Evolutionary conservation across 2,888 invertebrate genomes (phyloP).

Genomic region (Orthonychiurus folsomi): DNA sequence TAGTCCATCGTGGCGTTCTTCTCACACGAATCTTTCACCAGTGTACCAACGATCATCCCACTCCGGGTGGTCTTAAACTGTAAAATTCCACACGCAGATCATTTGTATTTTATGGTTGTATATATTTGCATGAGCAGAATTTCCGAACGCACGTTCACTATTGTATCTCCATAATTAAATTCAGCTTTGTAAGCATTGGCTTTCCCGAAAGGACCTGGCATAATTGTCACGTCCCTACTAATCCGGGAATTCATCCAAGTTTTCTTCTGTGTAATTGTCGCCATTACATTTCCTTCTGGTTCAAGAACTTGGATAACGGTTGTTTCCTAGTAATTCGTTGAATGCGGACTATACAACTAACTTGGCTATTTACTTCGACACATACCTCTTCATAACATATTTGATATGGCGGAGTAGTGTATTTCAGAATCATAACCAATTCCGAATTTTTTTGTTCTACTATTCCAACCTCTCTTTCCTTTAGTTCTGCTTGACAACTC

Average conservation of each 20-base stretch:
- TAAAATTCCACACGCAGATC: background rate
- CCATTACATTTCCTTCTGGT: background rate
- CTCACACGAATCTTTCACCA: slow-evolving; percentile 2
- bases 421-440: background rate
- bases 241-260: slow-evolving; percentile 8
- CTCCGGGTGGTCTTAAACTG: slow-evolving; percentile 10
- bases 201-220: slow-evolving; percentile 7
- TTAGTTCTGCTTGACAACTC: background rate
- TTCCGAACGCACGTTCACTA: background rate
- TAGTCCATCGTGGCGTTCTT: background rate
- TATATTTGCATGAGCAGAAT: background rate
- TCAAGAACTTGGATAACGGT: slow-evolving; percentile 8
- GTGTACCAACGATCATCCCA: slow-evolving; percentile 1
- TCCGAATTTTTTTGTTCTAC: background rate
- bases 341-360: too few species aligned
- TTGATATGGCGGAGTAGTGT: slow-evolving; percentile 6
- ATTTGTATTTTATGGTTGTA: background rate
- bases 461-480: slow-evolving; percentile 4
- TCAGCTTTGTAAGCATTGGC: slow-evolving; percentile 6
- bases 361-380: background rate
- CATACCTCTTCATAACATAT: slow-evolving; percentile 11
- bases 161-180: slow-evolving; percentile 6
- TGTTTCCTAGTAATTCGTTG: slow-evolving; percentile 2
- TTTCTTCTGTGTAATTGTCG: slow-evolving; percentile 11
- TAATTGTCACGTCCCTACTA: slow-evolving; percentile 2